phyloP scores from a whole-genome alignment of 1,140 invertebrate genomes.

The Macrobrachium nipponense region DNA sequence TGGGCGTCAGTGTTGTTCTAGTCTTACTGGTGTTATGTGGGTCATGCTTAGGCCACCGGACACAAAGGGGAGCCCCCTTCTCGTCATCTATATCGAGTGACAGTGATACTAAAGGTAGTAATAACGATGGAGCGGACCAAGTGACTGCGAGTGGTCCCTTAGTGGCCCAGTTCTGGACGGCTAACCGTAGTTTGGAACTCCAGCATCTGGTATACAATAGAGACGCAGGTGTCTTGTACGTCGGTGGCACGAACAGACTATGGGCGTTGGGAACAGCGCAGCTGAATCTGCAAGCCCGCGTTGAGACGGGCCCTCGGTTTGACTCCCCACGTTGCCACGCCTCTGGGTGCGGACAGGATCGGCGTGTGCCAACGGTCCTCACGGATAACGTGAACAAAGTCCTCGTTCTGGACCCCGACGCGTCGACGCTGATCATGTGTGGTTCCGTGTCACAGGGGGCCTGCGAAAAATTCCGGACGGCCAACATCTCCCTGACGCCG shows the following conservation, averaged over 20 bases:
- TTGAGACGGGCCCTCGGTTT: constrained; percentile 80
- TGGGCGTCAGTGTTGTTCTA: constrained; percentile 46
- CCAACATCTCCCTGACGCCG: constrained; percentile 81
- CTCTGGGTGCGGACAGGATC: constrained; percentile 76
- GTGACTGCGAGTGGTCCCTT: constrained; percentile 41
- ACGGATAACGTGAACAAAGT: constrained; percentile 93
- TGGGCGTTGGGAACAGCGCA: constrained; percentile 81
- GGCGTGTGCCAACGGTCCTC: constrained; percentile 75
- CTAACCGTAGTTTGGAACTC: constrained; percentile 68
- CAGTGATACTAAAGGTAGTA: constrained; percentile 22
- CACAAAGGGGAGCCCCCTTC: constrained; percentile 32
- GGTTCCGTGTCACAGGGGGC: constrained; percentile 89
- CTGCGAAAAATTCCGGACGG: constrained; percentile 85
- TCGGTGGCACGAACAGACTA: constrained; percentile 86
- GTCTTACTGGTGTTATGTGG: constrained; percentile 52
- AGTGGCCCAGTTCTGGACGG: constrained; percentile 66
- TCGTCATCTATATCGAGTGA: constrained; percentile 3
- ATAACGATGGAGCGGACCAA: constrained; percentile 1
- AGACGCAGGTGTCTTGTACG: constrained; percentile 76
- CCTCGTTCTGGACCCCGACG: constrained; percentile 86
- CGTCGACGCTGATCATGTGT: constrained; percentile 85
- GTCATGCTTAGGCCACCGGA: constrained; percentile 23
- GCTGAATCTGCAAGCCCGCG: constrained; percentile 77
- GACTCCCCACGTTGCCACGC: constrained; percentile 91
- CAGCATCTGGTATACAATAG: constrained; percentile 76